These are phyloP conservation scores for Leptopterna dolabrata DNA, from an alignment of 2,888 invertebrate genomes.

Conservation along the genomic window DNA sequence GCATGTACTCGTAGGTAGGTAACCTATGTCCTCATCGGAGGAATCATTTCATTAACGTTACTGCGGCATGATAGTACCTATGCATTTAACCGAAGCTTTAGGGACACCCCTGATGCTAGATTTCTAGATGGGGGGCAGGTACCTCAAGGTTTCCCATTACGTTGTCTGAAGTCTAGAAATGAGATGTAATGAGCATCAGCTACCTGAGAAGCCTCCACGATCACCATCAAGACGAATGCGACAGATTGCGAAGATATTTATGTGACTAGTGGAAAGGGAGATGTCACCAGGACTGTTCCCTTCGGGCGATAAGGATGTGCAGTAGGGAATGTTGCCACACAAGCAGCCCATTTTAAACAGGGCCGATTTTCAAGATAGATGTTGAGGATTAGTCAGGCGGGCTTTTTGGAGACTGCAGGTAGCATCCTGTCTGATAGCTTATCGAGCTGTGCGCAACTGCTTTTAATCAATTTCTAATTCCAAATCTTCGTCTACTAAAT, in stretches of 20 bases:
- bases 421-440: not conserved
- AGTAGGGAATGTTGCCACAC: not conserved
- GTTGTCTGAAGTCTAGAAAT: not conserved
- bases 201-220: not conserved
- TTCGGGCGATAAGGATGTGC: not conserved
- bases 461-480: not conserved
- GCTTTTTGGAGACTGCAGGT: not conserved
- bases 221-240: not conserved
- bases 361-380: not conserved
- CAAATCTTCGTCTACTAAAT: too few relatives aligned
- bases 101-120: too few relatives aligned
- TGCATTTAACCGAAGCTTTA: too few relatives aligned
- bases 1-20: not conserved
- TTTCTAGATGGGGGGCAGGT: too few relatives aligned
- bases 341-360: not conserved
- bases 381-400: not conserved
- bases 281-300: not conserved
- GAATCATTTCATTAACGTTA: too few relatives aligned
- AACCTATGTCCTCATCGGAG: not conserved
- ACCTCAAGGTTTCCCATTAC: too few relatives aligned
- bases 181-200: not conserved
- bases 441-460: not conserved
- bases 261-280: not conserved
- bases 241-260: conserved; percentile 3
- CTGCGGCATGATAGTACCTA: too few relatives aligned